Evolutionary conservation across 2,888 invertebrate species (phyloP), one percentile per base, ranked within the genome.

Genomic region (Lasius fuliginosus): DNA sequence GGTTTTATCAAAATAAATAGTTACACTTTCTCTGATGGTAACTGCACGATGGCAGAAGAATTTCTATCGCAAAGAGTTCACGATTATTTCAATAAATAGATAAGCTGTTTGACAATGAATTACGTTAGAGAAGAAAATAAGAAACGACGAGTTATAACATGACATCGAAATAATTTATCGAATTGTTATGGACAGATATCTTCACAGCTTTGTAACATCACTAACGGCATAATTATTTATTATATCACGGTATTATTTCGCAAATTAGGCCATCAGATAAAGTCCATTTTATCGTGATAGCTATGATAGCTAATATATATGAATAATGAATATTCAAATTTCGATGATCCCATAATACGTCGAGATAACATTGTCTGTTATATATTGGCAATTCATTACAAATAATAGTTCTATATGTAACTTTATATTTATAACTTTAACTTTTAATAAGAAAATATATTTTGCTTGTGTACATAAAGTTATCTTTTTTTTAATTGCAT

Each of bases 261-360:
- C 30, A 42, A 81, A 81, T 73, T 27, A 81, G 79, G 33, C 27
- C 60, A 73, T 79, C 18, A 69, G 30, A n/a, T 46, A 46, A 46
- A 73, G 62, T 62, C 15, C 46, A 79, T 73, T 60, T 81, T 71
- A 23, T 6, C 60, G 27, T 60, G 46, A 23, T 73, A 49, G 62
- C 36, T 30, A 60, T 58, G 46, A 79, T 60, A 71, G 58, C 23
- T 71, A 68, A 77, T 40, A 30, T 56, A 33, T 71, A 36, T 60
- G 71, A 53, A 71, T 71, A 79, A 79, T 71, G 33, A 79, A 79
- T 79, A 79, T 79, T 79, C 71, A 79, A 79, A 81, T 81, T 71
- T 46, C n/a, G 46, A 81, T 62, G 46, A 73, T 60, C n/a, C 12
- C 46, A 49, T 73, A 79, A 73, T 79, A n/a, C 23, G n/a, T 81